Conservation (phyloP, 2,888 invertebrate genomes). For the Troides helena region DNA sequence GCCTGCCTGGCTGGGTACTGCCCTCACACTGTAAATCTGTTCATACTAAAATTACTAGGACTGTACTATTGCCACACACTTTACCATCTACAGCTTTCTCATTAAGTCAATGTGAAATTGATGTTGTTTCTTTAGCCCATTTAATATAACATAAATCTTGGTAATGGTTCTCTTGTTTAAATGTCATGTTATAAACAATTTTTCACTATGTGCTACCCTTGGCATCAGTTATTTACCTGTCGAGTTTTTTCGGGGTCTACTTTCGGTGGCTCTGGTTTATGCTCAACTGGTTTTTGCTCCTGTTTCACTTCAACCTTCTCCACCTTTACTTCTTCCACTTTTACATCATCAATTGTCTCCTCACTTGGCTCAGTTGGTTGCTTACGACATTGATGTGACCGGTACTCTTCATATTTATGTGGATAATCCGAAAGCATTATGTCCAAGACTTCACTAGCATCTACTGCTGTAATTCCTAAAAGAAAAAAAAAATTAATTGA, state of each 20-base stretch:
- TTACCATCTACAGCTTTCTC: too few relatives aligned
- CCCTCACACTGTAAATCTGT: too few relatives aligned
- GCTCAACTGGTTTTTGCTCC: constrained; percentile 48
- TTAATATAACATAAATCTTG: too few relatives aligned
- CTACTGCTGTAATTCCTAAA: constrained; percentile 92
- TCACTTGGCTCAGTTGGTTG: constrained; percentile 54
- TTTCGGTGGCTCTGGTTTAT: constrained; percentile 55
- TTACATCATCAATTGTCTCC: constrained; percentile 34
- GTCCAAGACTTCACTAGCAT: constrained; percentile 95
- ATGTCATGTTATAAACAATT: too few relatives aligned
- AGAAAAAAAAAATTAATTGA: neutral
- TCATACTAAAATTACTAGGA: too few relatives aligned
- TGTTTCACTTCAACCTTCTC: constrained; percentile 47
- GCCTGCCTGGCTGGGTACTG: too few relatives aligned
- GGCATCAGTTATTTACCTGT: constrained; percentile 49
- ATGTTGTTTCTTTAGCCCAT: too few relatives aligned
- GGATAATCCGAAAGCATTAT: constrained; percentile 97
- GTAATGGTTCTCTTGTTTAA: too few relatives aligned
- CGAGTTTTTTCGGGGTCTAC: constrained; percentile 66
- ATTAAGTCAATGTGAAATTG: too few relatives aligned
- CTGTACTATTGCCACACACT: too few relatives aligned
- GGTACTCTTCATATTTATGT: constrained; percentile 95
- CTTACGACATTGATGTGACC: constrained; percentile 83
- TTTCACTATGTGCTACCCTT: too few relatives aligned
- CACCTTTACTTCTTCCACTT: constrained; percentile 35